These are phyloP conservation scores for Cepphus grylle DNA, from an alignment of 2,113 vertebrate species.

Conservation along the genomic window DNA sequence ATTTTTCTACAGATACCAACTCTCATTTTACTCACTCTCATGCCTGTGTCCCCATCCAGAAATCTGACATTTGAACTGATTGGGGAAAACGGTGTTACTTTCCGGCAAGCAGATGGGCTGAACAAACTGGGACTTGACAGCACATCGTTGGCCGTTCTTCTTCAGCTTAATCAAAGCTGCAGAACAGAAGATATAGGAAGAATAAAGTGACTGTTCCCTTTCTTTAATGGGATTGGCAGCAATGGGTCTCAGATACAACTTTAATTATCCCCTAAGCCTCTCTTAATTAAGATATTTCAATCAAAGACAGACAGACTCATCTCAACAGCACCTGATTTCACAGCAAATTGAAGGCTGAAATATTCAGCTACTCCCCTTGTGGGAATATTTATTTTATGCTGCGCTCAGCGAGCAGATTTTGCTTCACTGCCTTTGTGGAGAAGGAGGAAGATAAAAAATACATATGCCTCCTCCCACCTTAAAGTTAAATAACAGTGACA, in stretches of 20 bases:
- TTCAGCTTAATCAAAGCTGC: conserved; percentile 89
- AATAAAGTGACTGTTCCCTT: conserved; percentile 21
- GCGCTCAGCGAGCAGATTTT: conserved; percentile 36
- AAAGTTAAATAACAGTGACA: conserved; percentile 53
- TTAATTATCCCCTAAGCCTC: conserved; percentile 56
- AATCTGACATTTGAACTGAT: conserved; percentile 82
- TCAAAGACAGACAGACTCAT: conserved; percentile 48
- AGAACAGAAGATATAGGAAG: not conserved
- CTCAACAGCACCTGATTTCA: conserved; percentile 50
- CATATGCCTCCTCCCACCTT: conserved; percentile 17
- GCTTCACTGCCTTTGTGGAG: conserved; percentile 20
- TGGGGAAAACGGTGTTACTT: conserved; percentile 70
- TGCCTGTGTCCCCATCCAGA: conserved; percentile 89
- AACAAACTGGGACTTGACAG: conserved; percentile 83
- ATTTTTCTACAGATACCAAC: not conserved
- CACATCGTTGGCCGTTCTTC: conserved; percentile 83
- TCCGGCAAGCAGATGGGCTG: conserved; percentile 89
- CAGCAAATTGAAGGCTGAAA: conserved; percentile 48
- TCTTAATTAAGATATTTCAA: conserved; percentile 64
- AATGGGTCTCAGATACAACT: conserved; percentile 39
- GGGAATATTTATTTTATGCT: conserved; percentile 54
- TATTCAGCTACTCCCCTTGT: conserved; percentile 33
- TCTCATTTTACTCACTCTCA: conserved; percentile 79
- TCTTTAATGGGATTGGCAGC: conserved; percentile 47
- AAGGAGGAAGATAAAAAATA: conserved; percentile 14